phyloP scores from a whole-genome alignment of 2,113 vertebrate species.

The Oreocharis arfaki region DNA sequence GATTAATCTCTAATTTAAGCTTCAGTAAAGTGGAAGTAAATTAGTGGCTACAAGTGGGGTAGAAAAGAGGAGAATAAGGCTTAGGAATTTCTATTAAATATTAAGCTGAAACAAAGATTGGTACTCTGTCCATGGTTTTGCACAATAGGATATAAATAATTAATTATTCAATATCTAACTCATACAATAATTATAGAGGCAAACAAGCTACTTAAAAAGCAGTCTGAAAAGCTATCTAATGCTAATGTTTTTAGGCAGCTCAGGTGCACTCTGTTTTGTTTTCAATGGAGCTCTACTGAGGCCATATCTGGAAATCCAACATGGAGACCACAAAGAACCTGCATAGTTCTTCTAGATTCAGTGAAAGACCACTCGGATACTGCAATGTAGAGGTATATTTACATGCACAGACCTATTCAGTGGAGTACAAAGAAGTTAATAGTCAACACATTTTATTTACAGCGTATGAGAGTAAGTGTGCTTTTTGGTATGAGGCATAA shows the following conservation, averaged over 20 bases:
- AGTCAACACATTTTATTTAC: not conserved
- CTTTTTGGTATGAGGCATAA: not conserved
- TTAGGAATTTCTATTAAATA: not conserved
- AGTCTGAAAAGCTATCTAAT: not conserved
- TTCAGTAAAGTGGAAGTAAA: not conserved
- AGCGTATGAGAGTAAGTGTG: not conserved
- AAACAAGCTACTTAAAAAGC: not conserved
- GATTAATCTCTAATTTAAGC: not conserved
- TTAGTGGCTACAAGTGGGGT: not conserved
- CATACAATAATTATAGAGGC: not conserved
- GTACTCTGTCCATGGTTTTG: not conserved
- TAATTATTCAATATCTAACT: constrained; percentile 1
- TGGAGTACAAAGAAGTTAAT: not conserved
- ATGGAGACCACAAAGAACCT: not conserved
- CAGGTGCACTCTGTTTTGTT: not conserved
- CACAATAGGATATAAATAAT: not conserved
- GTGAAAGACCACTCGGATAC: not conserved
- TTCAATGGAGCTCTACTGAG: not conserved
- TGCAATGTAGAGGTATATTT: not conserved
- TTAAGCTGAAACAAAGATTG: not conserved
- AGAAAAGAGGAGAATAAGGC: not conserved
- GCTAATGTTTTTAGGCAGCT: not conserved
- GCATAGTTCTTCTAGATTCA: not conserved
- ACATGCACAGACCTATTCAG: not conserved
- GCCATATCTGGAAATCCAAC: not conserved